Evolutionary conservation across 2,113 vertebrate species (phyloP), one percentile per base, ranked within the genome.

Genomic region (Calypte anna): DNA sequence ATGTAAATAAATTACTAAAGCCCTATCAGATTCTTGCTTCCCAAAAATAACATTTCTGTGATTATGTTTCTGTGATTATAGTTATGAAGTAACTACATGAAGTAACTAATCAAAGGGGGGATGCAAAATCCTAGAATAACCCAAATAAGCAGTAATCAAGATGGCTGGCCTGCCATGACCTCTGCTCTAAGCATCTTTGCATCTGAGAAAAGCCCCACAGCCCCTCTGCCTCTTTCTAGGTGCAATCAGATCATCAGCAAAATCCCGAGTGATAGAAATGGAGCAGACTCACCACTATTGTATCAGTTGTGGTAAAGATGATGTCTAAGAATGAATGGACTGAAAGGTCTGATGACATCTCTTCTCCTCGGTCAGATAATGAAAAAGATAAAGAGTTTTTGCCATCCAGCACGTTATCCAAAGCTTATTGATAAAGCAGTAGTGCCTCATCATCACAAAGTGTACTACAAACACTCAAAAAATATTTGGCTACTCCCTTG

Each of bases 1-100:
- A 83, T 28, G 69, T 88, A 88, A 96, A 94, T 70, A 90, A 68
- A 93, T 83, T 85, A 86, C 85, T 93, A 53, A 55, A 88, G 36
- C 18, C 64, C 68, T 81, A 78, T 64, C 72, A 75, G 72, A 93
- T 88, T 93, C 77, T 72, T 63, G 67, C 67, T 80, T 70, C 48
- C 66, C 22, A 5, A 55, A 96, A 94, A 94, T 67, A 93, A 77
- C 75, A 62, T 58, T 43, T 63, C 82, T 74, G 20, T 62, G 61
- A 46, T 46, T 55, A 36, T 46, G 44, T 54, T 87, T 90, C 73
- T 23, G 54, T 36, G 75, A 92, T 93, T 83, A 88, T 28, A 82
- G 82, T 81, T 84, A 59, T 21, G 50, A 90, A 93, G 48, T 61
- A 78, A 87, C 87, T 62, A 24, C 30, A 50, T 36, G 40, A 88